Evolutionary conservation across 2,113 vertebrate genomes (phyloP), one percentile per base, ranked within the genome.

Genomic region (Rhynchomys soricoides): DNA sequence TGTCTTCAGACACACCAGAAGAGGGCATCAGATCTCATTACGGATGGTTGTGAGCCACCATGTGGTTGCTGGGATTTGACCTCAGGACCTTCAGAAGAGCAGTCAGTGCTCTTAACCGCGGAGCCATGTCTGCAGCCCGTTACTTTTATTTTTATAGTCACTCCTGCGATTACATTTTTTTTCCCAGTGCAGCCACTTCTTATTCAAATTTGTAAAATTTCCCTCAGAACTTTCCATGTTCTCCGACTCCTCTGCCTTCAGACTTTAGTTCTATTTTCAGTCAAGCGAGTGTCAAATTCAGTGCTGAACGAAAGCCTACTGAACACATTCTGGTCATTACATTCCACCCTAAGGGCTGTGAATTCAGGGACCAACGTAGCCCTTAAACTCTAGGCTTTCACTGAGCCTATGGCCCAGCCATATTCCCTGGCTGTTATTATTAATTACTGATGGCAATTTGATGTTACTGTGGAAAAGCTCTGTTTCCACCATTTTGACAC

Each of bases 181-280:
- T 55, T 52, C 50, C 50, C 52, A 37, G 86, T 75, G 15, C 24
- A 24, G n/a, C 13, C 66, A 55, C 43, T 91, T 96, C 13, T 86
- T 91, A 59, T 5, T 92, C 55, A 96, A 89, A 88, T 89, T 90
- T 45, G 75, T 82, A 90, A 93, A 74, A 37, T 91, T 90, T 89
- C 57, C 22, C 40, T 86, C 79, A 81, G 7, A 91, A 19, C 52
- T 81, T 86, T 50, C 34, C 19, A 8, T 31, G 45, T 91, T 57
- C 89, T 77, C 10, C 52, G 71, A 48, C 7, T 48, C 7, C 22
- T 75, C 22, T 77, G 24, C 86, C 66, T 37, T 92, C 70, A 75
- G 55, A 31, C 17, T n/a, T 96, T n/a, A 64, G 8, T 21, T 86
- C 82, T 91, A 93, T 70, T 40, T 94, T 86, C 55, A 92, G 31